Evolutionary conservation across 2,797 vertebrate species (phyloP).

Genomic region (Esox lucius): DNA sequence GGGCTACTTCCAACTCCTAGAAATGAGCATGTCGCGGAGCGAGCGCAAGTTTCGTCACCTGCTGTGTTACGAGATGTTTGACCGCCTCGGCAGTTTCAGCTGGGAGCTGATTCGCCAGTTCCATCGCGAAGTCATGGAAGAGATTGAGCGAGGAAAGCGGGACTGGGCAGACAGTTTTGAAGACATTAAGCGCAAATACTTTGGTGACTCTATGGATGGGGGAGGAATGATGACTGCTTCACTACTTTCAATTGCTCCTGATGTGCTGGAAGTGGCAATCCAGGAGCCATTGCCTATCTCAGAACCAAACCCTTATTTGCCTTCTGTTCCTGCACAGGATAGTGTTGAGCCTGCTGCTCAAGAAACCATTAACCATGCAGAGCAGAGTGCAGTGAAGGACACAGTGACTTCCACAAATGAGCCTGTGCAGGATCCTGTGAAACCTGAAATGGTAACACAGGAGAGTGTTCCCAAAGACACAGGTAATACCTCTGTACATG

Average conservation of each 20-base stretch:
- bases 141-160: conserved; percentile 82
- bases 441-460: conserved; percentile 30
- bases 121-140: conserved; percentile 88
- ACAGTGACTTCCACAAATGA: conserved; percentile 19
- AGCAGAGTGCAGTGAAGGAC: conserved; percentile 29
- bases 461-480: neutral
- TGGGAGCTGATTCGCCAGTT: conserved; percentile 91
- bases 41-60: conserved; percentile 95
- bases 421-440: conserved; percentile 19
- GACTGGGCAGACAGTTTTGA: conserved; percentile 90
- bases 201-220: conserved; percentile 73
- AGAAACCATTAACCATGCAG: conserved; percentile 20
- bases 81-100: conserved; percentile 87
- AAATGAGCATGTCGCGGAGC: conserved; percentile 90
- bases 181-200: conserved; percentile 87
- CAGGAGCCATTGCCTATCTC: conserved; percentile 16
- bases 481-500: neutral
- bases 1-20: conserved; percentile 95
- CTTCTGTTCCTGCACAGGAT: conserved; percentile 8
- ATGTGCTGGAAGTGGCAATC: conserved; percentile 42
- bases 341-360: conserved; percentile 4
- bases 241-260: conserved; percentile 61
- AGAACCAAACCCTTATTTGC: conserved; percentile 17
- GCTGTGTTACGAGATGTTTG: conserved; percentile 98
- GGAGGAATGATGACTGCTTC: conserved; percentile 65